Base-by-base conservation (phyloP, 2,888 invertebrate species). In the Scelioninae gen. 2 region DNA sequence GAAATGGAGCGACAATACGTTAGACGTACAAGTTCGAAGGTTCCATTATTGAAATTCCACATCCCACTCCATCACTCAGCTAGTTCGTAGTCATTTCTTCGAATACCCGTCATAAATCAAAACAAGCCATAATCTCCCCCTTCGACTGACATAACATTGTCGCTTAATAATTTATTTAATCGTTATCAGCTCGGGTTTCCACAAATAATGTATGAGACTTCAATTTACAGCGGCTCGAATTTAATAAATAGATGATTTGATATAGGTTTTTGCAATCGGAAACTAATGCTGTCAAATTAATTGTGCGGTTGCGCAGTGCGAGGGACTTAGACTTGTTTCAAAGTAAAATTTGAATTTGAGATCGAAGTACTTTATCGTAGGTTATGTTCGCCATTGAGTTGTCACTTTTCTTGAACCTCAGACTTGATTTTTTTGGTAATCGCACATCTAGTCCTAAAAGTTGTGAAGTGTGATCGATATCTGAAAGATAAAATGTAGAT, bases 31-130 rank as follows among this genome's bases (percentile, higher is more conserved):
- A 68, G 60, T 68, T 68, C 60, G 68, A 68, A 68, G 60, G 53
- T 53, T 57, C 68, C 46, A 43, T 69, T 61, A 69, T 69, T 69
- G 61, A 69, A 69, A 69, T 69, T 60, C 68, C 68, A 33, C 53
- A 15, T 33, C 53, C 39, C 43, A 37, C 31, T 53, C 45, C 28
- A 37, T 48, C 45, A 25, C 25, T 25, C n/a, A 48, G 18, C 31
- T 2, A 43, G 60, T 16, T 53, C 45, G 46, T 58, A 60, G 46
- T 61, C 53, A 60, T 70, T 70, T 70, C 63, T 70, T 43, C 57
- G 33, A 50, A 57, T 41, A 63, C 57, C 57, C 63, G 28, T 69
- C 69, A 57, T 64, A 71, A 71, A 64, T 64, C 46, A 64, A 37
- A 55, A 64, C 64, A 58, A 15, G 52, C 71, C 52, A 63, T 70